Conservation (phyloP, 2,113 vertebrate genomes). For the Chamaea fasciata region DNA sequence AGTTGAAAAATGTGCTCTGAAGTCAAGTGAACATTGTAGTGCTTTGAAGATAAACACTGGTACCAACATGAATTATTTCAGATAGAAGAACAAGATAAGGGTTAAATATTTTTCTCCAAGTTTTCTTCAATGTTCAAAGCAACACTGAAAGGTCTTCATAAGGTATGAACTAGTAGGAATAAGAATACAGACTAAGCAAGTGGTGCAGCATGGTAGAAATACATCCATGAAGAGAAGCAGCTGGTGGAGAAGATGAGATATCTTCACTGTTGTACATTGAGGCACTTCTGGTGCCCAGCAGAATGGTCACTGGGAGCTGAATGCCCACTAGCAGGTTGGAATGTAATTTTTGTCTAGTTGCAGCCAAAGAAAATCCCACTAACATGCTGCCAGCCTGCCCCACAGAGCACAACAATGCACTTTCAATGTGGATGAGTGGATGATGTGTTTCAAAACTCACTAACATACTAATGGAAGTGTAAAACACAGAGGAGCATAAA, state of each 20-base stretch:
- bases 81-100: neutral
- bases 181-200: neutral
- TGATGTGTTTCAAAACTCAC: neutral
- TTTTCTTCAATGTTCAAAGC: neutral
- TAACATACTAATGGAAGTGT: neutral
- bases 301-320: neutral
- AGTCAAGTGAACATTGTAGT: neutral
- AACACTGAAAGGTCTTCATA: neutral
- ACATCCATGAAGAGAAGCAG: neutral
- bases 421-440: accelerated
- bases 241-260: neutral
- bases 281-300: neutral
- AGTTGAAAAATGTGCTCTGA: neutral
- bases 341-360: neutral
- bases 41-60: neutral
- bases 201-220: neutral
- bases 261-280: neutral
- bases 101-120: neutral
- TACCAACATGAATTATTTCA: neutral
- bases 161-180: neutral
- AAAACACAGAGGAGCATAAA: neutral
- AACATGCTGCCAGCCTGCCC: neutral
- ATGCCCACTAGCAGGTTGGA: neutral
- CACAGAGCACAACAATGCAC: accelerated
- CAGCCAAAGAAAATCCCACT: neutral